phyloP scores from a whole-genome alignment of 92 coral and sea anemone species.

The Isaurus tuberculatus region DNA sequence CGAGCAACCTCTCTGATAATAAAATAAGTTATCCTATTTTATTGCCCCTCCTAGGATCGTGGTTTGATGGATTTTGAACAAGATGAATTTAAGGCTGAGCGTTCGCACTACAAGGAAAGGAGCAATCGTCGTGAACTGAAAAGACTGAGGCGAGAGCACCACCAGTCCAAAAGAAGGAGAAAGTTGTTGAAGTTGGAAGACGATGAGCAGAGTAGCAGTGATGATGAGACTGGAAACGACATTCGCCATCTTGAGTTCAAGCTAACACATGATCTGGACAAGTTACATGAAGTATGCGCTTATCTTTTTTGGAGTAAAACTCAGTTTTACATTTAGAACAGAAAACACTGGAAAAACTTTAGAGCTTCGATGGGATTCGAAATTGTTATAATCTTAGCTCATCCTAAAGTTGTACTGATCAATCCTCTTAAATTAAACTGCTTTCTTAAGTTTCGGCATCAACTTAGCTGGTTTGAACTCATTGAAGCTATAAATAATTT shows the following conservation, averaged over 20 bases:
- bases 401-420: no score
- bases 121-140: conserved; percentile 83
- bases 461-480: no score
- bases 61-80: conserved; percentile 72
- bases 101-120: conserved; percentile 76
- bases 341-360: no score
- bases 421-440: no score
- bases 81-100: conserved; percentile 69
- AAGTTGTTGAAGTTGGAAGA: conserved; percentile 91
- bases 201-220: conserved; percentile 72
- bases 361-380: no score
- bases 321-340: no score
- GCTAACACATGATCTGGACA: conserved; percentile 89
- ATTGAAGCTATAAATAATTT: no score
- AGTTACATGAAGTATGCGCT: conserved; percentile 68
- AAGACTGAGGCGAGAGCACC: conserved; percentile 84
- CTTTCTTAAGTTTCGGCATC: no score
- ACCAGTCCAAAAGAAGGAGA: conserved; percentile 77
- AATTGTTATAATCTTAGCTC: no score
- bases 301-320: not conserved
- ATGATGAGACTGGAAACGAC: conserved; percentile 81
- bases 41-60: conserved; percentile 59
- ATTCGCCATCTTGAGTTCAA: conserved; percentile 95
- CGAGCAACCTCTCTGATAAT: no score
- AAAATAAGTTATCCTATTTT: not conserved